Conservation (phyloP, 1,140 invertebrate species). For the Cardiocondyla obscurior region DNA sequence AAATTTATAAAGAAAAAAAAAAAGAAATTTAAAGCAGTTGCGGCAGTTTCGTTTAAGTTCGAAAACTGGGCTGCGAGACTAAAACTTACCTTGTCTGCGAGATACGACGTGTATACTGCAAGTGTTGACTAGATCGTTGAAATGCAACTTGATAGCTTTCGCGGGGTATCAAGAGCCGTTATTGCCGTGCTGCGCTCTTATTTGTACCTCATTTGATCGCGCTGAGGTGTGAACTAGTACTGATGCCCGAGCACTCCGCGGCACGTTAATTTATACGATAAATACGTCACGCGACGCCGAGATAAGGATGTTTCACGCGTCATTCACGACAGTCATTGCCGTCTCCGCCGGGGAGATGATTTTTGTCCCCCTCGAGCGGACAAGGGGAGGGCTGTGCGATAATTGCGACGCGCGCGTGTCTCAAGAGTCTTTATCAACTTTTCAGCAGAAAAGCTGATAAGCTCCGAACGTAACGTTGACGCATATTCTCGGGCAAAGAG, state of each 20-base stretch:
- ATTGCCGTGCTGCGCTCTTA: neutral
- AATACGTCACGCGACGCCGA: conserved; percentile 58
- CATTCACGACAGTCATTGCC: conserved; percentile 54
- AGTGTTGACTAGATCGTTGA: conserved; percentile 60
- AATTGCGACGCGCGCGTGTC: neutral
- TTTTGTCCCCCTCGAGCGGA: neutral
- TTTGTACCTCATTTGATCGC: conserved; percentile 41
- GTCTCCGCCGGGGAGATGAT: neutral
- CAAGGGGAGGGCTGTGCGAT: neutral
- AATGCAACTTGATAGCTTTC: conserved; percentile 63
- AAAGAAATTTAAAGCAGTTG: neutral
- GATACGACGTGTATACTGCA: conserved; percentile 34
- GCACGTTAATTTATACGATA: conserved; percentile 71
- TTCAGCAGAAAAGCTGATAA: conserved; percentile 25
- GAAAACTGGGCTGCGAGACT: neutral
- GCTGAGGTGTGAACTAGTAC: conserved; percentile 40
- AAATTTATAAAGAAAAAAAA: too few species aligned
- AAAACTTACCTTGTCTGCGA: conserved; percentile 61
- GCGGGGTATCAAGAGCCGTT: neutral
- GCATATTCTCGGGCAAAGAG: conserved; percentile 14
- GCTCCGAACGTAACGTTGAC: neutral
- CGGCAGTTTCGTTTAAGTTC: neutral
- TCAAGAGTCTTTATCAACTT: conserved; percentile 3
- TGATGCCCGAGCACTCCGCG: conserved; percentile 32
- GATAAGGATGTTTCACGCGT: conserved; percentile 60